These are phyloP conservation scores for Phrynocephalus guinanensis DNA, from an alignment of 2,797 vertebrate species.

Conservation along the genomic window DNA sequence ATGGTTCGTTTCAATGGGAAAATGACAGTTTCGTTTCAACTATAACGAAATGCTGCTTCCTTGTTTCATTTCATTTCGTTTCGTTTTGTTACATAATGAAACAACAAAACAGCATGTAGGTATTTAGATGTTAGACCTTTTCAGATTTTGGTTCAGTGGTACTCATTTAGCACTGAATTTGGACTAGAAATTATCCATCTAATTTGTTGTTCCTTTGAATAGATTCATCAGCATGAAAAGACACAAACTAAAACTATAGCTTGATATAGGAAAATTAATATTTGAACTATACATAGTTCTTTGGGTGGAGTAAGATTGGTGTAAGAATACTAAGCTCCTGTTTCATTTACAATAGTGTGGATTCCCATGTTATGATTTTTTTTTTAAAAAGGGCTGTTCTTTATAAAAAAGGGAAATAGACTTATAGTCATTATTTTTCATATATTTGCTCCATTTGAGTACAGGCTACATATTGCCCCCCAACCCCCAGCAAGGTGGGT, in stretches of 20 bases:
- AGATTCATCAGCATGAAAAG: slow-evolving; percentile 4
- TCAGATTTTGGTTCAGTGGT: slow-evolving; percentile 14
- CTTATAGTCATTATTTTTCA: background rate
- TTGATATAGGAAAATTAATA: slow-evolving; percentile 25
- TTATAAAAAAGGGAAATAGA: background rate
- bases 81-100: too few species aligned
- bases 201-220: slow-evolving; percentile 30
- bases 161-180: slow-evolving; percentile 29
- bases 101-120: background rate
- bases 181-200: slow-evolving; percentile 15
- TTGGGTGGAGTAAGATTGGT: slow-evolving; percentile 1
- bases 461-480: too few species aligned
- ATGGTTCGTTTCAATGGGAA: too few species aligned
- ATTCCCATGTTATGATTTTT: slow-evolving; percentile 17
- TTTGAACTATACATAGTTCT: slow-evolving; percentile 20
- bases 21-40: too few species aligned
- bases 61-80: too few species aligned
- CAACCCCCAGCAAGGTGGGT: too few species aligned
- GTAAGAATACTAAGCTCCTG: background rate
- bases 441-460: background rate
- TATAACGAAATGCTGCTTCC: too few species aligned
- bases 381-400: background rate
- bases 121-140: slow-evolving; percentile 19
- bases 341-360: background rate
- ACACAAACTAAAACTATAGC: slow-evolving; percentile 22